Evolutionary conservation across 1,140 invertebrate genomes (phyloP), one percentile per base, ranked within the genome.

Genomic region (Campoletis sonorensis): DNA sequence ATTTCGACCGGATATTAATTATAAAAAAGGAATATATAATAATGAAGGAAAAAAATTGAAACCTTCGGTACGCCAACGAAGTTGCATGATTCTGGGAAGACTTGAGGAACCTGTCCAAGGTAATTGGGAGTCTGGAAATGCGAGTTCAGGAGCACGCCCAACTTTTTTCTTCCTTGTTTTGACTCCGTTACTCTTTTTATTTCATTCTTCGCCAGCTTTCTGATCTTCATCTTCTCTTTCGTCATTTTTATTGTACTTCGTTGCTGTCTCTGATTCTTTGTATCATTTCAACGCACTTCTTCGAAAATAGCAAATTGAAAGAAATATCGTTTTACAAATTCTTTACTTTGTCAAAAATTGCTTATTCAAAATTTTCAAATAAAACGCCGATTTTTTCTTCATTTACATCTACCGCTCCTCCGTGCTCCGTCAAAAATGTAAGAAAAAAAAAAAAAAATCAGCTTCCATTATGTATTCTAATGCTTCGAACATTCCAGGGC

Each of bases 71-170:
- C 40, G 5, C 18, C 18, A 21, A 5, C 18, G 54, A n/a, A 58
- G 18, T 58, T 58, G 4, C 21, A 23, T 13, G 54, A 58, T 58
- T 58, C 54, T n/a, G 21, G 54, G 54, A 58, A 58, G 18, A n/a
- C 54, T 58, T 13, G 18, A 13, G 54, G 54, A 58, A 58, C 54
- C 54, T 58, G 54, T 58, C 54, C 54, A 21, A 58, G 54, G 5
- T 58, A 58, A 58, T 58, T 58, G 54, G 54, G 54, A 58, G 54
- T 58, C 54, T 58, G 54, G 54, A 58, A 58, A 58, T 58, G 54
- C 54, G 16, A 8, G 4, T n/a, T n/a, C 54, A 5, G 21, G 10
- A 2, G 54, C 0, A n/a, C 21, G n/a, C 54, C 21, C 40, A 4
- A 45, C 40, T 58, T n/a, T 58, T 58, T 58, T 58, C 18, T 58